Evolutionary conservation across 2,888 invertebrate genomes (phyloP), one percentile per base, ranked within the genome.

Genomic region (Azorinus chamasolen): DNA sequence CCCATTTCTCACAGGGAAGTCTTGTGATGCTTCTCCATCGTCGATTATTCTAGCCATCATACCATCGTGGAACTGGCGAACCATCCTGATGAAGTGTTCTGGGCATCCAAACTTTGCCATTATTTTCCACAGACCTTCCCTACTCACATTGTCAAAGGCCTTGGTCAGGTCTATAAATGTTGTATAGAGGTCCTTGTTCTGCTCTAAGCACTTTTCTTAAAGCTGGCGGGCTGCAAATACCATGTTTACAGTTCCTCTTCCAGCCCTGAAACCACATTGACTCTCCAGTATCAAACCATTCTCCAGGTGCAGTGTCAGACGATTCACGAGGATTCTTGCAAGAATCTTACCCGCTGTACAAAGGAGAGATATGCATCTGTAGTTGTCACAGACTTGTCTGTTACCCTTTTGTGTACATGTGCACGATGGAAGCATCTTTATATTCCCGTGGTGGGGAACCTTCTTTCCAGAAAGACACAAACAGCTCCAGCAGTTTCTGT

Each of bases 391-490:
- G n/a, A n/a, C n/a, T n/a, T n/a, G n/a, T n/a, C n/a, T n/a, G n/a
- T n/a, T n/a, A n/a, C n/a, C n/a, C n/a, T n/a, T n/a, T n/a, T n/a
- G n/a, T n/a, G n/a, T n/a, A n/a, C n/a, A n/a, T n/a, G n/a, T n/a
- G n/a, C n/a, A n/a, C n/a, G n/a, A 48, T 50, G 20, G n/a, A n/a
- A n/a, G 78, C 81, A 53, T 82, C 77, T 46, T 77, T 84, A 32
- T 65, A 58, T 2, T 84, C 64, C 63, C 82, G 76, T 16, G 75
- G 78, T 12, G 69, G 18, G 16, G 12, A 18, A 18, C 39, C 74
- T 39, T 27, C 51, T 43, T 32, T 55, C 48, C 61, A 69, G 37
- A 25, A 57, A 24, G 4, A 5, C 1, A 14, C 10, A 16, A 10
- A 6, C 14, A 48, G 25, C n/a, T 43, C 16, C 5, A n/a, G 25